Percentiles rank a stretch among this genome's conserved stretches.
phyloP scores from a whole-genome alignment of 2,888 invertebrate species.

The Macroteleia sp. region DNA sequence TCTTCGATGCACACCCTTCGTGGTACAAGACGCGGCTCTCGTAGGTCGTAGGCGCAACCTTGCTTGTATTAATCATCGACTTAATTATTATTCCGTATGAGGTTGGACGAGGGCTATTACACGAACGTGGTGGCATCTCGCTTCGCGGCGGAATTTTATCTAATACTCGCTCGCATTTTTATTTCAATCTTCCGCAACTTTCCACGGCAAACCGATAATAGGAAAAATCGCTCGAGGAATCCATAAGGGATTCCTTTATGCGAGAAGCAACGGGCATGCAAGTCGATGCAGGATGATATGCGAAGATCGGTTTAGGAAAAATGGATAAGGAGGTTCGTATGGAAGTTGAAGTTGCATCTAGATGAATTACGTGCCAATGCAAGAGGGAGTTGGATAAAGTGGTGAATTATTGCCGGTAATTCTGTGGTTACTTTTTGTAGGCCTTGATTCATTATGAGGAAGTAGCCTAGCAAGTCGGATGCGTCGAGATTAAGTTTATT shows the following conservation, averaged over 20 bases:
- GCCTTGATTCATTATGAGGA: conserved; percentile 20
- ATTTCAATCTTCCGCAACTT: neutral
- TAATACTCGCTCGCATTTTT: conserved; percentile 5
- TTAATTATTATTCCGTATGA: conserved; percentile 73
- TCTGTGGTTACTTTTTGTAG: conserved; percentile 8
- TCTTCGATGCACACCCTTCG: conserved; percentile 33
- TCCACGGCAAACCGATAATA: neutral
- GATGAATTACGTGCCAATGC: conserved; percentile 47
- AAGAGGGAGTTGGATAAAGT: conserved; percentile 28
- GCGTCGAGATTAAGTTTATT: neutral
- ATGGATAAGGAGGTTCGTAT: conserved; percentile 31
- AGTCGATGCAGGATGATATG: conserved; percentile 22
- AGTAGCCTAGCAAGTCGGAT: neutral
- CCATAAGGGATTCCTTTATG: conserved; percentile 19
- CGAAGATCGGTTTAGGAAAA: conserved; percentile 24
- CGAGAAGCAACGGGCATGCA: neutral
- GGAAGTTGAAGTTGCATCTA: conserved; percentile 16
- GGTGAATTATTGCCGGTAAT: conserved; percentile 36
- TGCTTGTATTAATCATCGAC: conserved; percentile 65
- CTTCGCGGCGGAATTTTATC: conserved; percentile 15
- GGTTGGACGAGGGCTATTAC: conserved; percentile 47
- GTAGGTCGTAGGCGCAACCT: conserved; percentile 50
- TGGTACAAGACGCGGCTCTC: conserved; percentile 32
- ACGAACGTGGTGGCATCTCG: conserved; percentile 41
- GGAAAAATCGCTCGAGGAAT: conserved; percentile 24